Conservation (phyloP, 2,113 vertebrate genomes). For the Mustela nigripes region DNA sequence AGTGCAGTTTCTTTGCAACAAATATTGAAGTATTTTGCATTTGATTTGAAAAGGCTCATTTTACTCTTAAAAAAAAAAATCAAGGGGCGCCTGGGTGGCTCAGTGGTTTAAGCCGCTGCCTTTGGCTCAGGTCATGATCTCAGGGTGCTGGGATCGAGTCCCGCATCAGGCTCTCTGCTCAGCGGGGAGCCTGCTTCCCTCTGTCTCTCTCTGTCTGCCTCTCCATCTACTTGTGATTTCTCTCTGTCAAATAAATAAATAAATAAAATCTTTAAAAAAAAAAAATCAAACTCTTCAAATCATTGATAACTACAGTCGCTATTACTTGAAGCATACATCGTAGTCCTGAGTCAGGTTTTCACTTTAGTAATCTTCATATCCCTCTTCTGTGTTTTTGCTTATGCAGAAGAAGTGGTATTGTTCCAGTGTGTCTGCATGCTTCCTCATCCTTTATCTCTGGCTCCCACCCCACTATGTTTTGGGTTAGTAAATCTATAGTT, state of each 20-base stretch:
- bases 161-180: no score
- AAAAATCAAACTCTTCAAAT: neutral
- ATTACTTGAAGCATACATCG: neutral
- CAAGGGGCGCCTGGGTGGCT: neutral
- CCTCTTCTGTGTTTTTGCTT: neutral
- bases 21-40: neutral
- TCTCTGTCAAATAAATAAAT: no score
- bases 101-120: no score
- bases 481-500: neutral
- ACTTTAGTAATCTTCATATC: neutral
- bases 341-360: neutral
- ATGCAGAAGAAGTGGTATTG: neutral
- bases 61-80: neutral
- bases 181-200: no score
- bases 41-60: neutral
- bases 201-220: no score
- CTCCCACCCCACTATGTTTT: neutral
- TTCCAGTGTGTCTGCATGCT: rapidly evolving
- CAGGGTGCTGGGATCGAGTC: no score
- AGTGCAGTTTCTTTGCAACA: neutral
- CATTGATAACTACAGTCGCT: neutral
- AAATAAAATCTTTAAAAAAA: neutral
- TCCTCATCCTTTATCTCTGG: neutral
- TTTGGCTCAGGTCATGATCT: no score
- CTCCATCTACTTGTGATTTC: no score